A percentile compares a stretch with the other conserved stretches of the same genome.
Conservation (phyloP, 2,888 invertebrate species). For the Palloptera scutellata region DNA sequence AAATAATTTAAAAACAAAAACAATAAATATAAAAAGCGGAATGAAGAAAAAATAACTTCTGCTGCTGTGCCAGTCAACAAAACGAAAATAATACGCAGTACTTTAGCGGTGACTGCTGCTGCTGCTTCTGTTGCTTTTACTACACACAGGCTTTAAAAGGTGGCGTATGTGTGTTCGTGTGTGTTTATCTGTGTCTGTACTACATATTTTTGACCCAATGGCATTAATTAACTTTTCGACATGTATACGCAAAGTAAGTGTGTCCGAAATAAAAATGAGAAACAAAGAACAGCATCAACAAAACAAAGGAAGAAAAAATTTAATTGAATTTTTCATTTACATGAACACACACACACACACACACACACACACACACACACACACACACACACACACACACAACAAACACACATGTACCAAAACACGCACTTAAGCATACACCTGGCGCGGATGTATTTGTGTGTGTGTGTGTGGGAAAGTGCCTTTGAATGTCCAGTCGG, state of each 20-base stretch:
- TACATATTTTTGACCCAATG: not conserved
- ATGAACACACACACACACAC: conserved; percentile 5
- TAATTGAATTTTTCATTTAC: conserved; percentile 31
- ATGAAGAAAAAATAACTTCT: too few species aligned
- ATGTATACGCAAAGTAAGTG: not conserved
- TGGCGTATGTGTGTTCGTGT: not conserved
- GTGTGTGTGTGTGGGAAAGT: not conserved
- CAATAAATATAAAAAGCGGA: too few species aligned
- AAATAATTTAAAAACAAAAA: too few species aligned
- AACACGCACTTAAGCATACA: not conserved
- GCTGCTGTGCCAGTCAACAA: not conserved
- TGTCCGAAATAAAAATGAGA: not conserved
- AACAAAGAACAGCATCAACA: conserved; percentile 11
- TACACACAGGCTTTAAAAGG: not conserved
- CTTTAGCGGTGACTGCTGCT: not conserved
- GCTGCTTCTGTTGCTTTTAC: not conserved
- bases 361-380: not conserved
- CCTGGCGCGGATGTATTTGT: not conserved
- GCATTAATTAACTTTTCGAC: not conserved
- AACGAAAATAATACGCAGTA: not conserved
- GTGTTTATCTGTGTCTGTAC: not conserved
- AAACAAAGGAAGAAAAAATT: conserved; percentile 11
- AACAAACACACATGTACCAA: too few species aligned
- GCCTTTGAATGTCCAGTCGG: too few species aligned
- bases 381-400: not conserved